Percentiles rank a stretch among this genome's conserved stretches.
These are phyloP conservation scores for Syngnathus acus DNA, from an alignment of 2,797 vertebrate species.

Conservation along the genomic window DNA sequence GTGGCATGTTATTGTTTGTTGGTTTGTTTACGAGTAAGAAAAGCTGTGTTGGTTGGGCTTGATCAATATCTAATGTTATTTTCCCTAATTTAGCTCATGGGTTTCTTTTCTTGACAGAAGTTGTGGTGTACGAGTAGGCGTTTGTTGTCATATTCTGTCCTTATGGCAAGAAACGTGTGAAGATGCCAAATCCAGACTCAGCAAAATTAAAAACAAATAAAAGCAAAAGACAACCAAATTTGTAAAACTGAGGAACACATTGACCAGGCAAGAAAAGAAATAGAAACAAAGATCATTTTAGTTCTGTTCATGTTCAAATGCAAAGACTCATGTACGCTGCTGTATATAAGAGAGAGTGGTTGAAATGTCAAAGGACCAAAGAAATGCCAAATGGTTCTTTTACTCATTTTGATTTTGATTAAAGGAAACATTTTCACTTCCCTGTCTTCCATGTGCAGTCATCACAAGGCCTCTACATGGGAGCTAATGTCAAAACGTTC, in stretches of 20 bases:
- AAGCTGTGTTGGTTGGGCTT: not conserved
- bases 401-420: conserved; percentile 5
- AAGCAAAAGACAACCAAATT: not conserved
- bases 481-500: conserved; percentile 19
- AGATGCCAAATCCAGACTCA: not conserved
- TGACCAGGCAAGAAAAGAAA: not conserved
- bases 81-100: not conserved
- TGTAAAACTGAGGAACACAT: not conserved
- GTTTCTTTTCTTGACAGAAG: not conserved
- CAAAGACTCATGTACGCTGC: not conserved
- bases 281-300: not conserved
- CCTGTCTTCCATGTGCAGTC: not conserved
- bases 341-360: not conserved
- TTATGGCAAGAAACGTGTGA: not conserved
- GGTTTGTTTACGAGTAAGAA: not conserved
- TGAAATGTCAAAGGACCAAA: conserved; percentile 6
- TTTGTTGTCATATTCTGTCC: not conserved
- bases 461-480: not conserved
- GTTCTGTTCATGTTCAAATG: not conserved
- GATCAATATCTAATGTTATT: not conserved
- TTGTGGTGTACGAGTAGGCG: not conserved
- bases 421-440: not conserved
- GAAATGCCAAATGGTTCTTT: conserved; percentile 1
- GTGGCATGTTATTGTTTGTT: not conserved
- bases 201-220: not conserved